phyloP scores from a whole-genome alignment of 2,888 invertebrate genomes.

The Dastarcus helophoroides region DNA sequence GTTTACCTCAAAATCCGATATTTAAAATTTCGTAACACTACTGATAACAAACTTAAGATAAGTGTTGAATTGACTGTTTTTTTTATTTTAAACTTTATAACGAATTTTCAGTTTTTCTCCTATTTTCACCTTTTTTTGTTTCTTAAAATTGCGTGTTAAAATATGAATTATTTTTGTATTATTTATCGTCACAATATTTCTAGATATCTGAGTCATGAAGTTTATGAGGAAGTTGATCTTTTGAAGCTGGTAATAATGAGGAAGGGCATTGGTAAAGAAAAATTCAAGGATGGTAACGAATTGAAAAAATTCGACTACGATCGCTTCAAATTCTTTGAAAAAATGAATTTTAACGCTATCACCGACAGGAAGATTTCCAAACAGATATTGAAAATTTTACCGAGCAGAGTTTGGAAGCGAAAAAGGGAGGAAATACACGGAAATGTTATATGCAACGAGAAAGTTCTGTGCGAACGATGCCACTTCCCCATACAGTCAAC shows the following conservation, averaged over 20 bases:
- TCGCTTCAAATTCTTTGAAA: slow-evolving; percentile 31
- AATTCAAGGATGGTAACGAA: slow-evolving; percentile 21
- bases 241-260: slow-evolving; percentile 34
- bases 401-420: slow-evolving; percentile 26
- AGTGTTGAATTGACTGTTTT: no score
- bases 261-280: slow-evolving; percentile 33
- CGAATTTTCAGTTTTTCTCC: no score
- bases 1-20: no score
- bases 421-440: slow-evolving; percentile 24
- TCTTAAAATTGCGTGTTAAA: no score
- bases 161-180: slow-evolving; percentile 1
- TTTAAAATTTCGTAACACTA: no score
- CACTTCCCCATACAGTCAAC: no score
- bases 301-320: slow-evolving; percentile 14
- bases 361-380: slow-evolving; percentile 42
- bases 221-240: slow-evolving; percentile 47
- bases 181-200: no score
- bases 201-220: slow-evolving; percentile 44
- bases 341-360: slow-evolving; percentile 39
- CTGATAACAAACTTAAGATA: no score
- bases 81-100: no score
- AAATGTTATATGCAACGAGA: slow-evolving; percentile 21
- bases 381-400: slow-evolving; percentile 26
- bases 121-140: no score
- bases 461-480: slow-evolving; percentile 5